Evolutionary conservation across 2,888 invertebrate genomes (phyloP).

Genomic region (Hyles lineata): DNA sequence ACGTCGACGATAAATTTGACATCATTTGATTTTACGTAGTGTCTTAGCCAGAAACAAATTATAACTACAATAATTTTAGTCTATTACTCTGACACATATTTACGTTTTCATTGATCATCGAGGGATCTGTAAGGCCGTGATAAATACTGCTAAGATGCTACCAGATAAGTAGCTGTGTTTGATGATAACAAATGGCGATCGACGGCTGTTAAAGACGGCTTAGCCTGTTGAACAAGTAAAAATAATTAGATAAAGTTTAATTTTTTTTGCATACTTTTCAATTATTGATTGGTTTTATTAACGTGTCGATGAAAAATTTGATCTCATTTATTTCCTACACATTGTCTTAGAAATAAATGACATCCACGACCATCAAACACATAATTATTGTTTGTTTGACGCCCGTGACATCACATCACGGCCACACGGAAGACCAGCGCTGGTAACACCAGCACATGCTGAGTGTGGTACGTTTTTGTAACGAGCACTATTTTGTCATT

Average conservation of each 20-base stretch:
- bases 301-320: too few relatives aligned
- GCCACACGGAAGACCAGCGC: too few relatives aligned
- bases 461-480: too few relatives aligned
- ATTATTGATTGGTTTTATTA: background rate
- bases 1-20: too few relatives aligned
- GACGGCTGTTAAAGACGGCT: too few relatives aligned
- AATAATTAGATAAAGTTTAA: background rate
- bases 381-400: conserved; percentile 29
- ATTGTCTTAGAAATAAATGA: conserved; percentile 13
- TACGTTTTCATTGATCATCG: conserved; percentile 24
- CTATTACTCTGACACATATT: conserved; percentile 25
- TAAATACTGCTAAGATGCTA: conserved; percentile 1
- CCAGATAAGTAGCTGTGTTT: background rate
- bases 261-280: background rate
- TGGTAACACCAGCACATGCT: too few relatives aligned
- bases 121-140: background rate
- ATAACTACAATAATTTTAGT: conserved; percentile 37
- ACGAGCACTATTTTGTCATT: too few relatives aligned
- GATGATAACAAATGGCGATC: too few relatives aligned
- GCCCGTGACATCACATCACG: too few relatives aligned
- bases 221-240: too few relatives aligned
- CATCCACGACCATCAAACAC: conserved; percentile 37
- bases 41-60: background rate
- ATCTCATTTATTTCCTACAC: too few relatives aligned
- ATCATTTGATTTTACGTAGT: too few relatives aligned